Base-by-base conservation (phyloP, 2,113 vertebrate genomes). In the Plecturocebus donacophilus region DNA sequence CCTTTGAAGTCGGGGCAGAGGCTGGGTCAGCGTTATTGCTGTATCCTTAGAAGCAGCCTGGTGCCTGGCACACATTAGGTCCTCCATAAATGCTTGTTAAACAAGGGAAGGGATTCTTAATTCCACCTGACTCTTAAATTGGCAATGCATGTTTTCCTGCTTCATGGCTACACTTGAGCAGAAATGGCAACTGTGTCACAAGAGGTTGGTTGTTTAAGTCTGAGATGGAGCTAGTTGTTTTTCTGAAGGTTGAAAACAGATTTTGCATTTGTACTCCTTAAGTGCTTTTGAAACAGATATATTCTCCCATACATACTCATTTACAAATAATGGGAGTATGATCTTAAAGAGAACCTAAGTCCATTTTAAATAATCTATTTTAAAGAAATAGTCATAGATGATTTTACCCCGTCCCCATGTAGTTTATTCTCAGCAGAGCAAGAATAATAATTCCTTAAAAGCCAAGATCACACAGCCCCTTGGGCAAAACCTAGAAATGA, bases 181-280 rank as follows among this genome's bases (percentile, higher is more conserved):
- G 56, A 71, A 68, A 73, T 14, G 35, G 66, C 64, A 47, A 94
- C 27, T 1, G 32, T 21, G n/a, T 14, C 38, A 79, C 23, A 6
- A 64, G 19, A 71, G 42, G 25, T 8, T 30, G 75, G 40, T 56
- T 68, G 71, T 68, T 92, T 81, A 77, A 86, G 54, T 58, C 32
- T 45, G 64, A 87, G 54, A 54, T 27, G 25, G 32, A 91, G 70
- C 17, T 16, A 84, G 14, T 54, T 85, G 38, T 75, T 88, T 95
- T 30, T 14, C 94, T 45, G 54, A 91, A 86, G 21, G 54, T 58
- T 80, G 66, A 91, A 95, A 76, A 42, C 56, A 90, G 90, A 95
- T 71, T 83, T 93, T 76, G 58, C 92, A 68, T 14, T 82, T 92
- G 58, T 71, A 92, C 17, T 84, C 13, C 38, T 52, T 71, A 61